Conservation (phyloP, 2,113 vertebrate species). For the Pterophyllum scalare region DNA sequence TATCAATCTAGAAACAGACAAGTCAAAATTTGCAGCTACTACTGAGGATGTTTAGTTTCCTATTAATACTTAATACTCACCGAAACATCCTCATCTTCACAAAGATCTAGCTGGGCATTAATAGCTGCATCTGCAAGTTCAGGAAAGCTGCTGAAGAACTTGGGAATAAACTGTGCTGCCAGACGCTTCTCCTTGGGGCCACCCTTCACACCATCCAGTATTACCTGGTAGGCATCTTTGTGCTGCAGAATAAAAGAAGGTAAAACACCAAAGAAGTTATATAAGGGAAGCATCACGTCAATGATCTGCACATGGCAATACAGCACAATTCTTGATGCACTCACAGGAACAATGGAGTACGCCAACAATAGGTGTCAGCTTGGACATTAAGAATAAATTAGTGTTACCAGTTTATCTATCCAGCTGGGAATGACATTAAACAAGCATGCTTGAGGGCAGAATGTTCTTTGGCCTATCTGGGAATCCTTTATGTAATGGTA, state of each 20-base stretch:
- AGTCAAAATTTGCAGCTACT: not conserved
- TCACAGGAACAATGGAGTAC: not conserved
- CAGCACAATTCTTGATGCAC: not conserved
- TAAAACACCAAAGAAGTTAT: not conserved
- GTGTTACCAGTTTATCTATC: not conserved
- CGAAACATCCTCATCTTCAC: conserved; percentile 98
- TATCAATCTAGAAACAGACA: not conserved
- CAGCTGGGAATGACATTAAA: not conserved
- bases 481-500: too few relatives aligned
- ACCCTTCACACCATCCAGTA: conserved; percentile 96
- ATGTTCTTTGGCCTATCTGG: too few relatives aligned
- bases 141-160: conserved; percentile 98
- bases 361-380: too few relatives aligned
- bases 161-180: conserved; percentile 98
- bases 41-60: not conserved
- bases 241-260: conserved; percentile 80
- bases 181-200: conserved; percentile 96
- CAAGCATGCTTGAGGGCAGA: too few relatives aligned
- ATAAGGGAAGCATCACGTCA: too few relatives aligned
- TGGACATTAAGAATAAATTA: too few relatives aligned
- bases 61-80: conserved; percentile 79
- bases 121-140: conserved; percentile 95
- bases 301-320: not conserved
- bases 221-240: conserved; percentile 96
- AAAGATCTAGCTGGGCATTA: conserved; percentile 97